phyloP scores from a whole-genome alignment of 1,140 invertebrate genomes.

The Xylocopa sonorina region DNA sequence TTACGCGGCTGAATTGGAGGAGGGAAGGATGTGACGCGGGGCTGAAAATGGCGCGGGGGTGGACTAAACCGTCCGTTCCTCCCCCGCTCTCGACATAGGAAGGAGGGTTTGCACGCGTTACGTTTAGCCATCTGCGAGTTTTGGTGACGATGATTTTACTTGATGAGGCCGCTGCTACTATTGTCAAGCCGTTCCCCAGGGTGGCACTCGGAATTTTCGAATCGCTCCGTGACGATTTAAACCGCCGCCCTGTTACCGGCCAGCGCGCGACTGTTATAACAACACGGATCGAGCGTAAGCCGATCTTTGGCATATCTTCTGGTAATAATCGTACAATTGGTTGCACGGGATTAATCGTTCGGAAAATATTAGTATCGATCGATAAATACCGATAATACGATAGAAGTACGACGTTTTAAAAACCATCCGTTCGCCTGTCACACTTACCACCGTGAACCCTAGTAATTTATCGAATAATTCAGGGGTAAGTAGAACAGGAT shows the following conservation, averaged over 20 bases:
- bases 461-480: too few species aligned
- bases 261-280: conserved; percentile 24
- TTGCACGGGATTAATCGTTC: too few species aligned
- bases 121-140: conserved; percentile 75
- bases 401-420: too few species aligned
- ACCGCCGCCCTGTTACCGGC: conserved; percentile 46
- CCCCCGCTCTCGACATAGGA: conserved; percentile 32
- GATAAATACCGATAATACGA: too few species aligned
- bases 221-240: conserved; percentile 71
- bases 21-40: conserved; percentile 54
- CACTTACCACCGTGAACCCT: too few species aligned
- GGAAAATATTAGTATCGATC: too few species aligned
- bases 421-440: too few species aligned
- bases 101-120: conserved; percentile 55
- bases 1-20: conserved; percentile 74
- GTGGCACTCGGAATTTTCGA: conserved; percentile 68
- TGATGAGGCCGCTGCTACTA: conserved; percentile 74
- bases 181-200: conserved; percentile 74
- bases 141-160: conserved; percentile 77
- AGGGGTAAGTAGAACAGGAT: neutral
- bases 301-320: conserved; percentile 37
- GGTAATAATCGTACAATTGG: too few species aligned
- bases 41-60: conserved; percentile 33
- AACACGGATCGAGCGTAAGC: conserved; percentile 34
- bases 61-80: neutral